Evolutionary conservation across 2,797 vertebrate species (phyloP).

Genomic region (Sylvia borin): DNA sequence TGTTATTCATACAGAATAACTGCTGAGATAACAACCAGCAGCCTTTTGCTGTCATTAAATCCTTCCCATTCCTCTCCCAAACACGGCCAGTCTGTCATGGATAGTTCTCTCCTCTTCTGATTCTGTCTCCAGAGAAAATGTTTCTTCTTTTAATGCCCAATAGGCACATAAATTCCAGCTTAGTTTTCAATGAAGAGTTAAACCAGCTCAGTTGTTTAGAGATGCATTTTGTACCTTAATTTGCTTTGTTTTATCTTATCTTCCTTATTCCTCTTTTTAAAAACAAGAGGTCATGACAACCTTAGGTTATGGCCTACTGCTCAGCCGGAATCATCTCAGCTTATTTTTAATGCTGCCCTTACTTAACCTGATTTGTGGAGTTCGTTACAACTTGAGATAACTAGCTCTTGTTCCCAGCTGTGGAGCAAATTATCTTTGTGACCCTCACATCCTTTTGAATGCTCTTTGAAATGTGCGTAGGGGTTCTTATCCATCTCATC

Average conservation of each 20-base stretch:
- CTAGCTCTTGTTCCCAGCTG: not conserved
- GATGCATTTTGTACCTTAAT: not conserved
- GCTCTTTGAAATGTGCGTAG: not conserved
- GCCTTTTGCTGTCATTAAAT: not conserved
- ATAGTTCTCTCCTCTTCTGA: not conserved
- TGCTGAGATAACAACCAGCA: not conserved
- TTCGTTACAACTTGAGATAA: not conserved
- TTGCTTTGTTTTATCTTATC: not conserved
- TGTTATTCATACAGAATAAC: not conserved
- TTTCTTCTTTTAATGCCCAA: not conserved
- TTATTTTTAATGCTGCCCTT: constrained; percentile 10
- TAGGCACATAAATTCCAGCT: not conserved
- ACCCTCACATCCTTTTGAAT: not conserved
- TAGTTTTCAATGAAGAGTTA: not conserved
- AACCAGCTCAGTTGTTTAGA: not conserved
- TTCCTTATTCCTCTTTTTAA: not conserved
- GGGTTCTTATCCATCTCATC: not conserved
- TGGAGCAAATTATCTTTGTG: not conserved
- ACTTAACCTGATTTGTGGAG: not conserved
- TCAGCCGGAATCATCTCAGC: not conserved
- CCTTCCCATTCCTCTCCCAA: not conserved
- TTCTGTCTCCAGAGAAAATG: not conserved
- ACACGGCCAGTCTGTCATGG: not conserved
- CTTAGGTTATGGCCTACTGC: not conserved
- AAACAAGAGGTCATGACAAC: not conserved